Percentiles rank a stretch among this genome's conserved stretches.
Conservation (phyloP, 1,140 invertebrate species). For the Drosophila rhopaloa region DNA sequence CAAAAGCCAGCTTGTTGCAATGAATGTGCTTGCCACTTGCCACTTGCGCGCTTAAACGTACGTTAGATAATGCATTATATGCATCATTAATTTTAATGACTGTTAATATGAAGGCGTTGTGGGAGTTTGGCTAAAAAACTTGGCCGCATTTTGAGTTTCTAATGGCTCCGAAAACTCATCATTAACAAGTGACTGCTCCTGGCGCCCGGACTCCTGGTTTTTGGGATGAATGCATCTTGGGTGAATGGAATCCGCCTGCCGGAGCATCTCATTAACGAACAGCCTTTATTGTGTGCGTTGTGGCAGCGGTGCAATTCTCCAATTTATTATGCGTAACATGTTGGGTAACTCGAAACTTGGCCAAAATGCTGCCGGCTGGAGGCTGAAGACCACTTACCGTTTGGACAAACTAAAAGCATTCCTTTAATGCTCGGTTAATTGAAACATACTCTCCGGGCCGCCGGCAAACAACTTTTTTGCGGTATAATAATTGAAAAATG, state of each 20-base stretch:
- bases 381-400: constrained; percentile 50
- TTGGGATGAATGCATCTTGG: constrained; percentile 12
- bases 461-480: constrained; percentile 48
- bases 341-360: constrained; percentile 32
- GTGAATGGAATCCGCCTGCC: constrained; percentile 15
- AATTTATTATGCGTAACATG: constrained; percentile 79
- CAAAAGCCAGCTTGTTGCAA: not conserved
- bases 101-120: constrained; percentile 35
- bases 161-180: constrained; percentile 47
- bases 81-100: constrained; percentile 83
- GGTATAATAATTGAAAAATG: constrained; percentile 60
- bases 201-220: not conserved
- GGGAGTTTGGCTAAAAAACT: constrained; percentile 39
- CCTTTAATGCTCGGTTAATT: constrained; percentile 79
- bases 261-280: constrained; percentile 40
- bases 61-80: constrained; percentile 15
- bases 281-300: constrained; percentile 24
- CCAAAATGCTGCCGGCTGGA: constrained; percentile 11
- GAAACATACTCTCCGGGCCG: constrained; percentile 50
- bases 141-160: constrained; percentile 48
- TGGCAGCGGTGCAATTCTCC: constrained; percentile 2
- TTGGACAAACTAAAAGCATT: constrained; percentile 68
- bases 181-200: constrained; percentile 12
- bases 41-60: constrained; percentile 6
- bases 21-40: not conserved